Conservation (phyloP, 2,888 invertebrate genomes). For the Andrena camellia region DNA sequence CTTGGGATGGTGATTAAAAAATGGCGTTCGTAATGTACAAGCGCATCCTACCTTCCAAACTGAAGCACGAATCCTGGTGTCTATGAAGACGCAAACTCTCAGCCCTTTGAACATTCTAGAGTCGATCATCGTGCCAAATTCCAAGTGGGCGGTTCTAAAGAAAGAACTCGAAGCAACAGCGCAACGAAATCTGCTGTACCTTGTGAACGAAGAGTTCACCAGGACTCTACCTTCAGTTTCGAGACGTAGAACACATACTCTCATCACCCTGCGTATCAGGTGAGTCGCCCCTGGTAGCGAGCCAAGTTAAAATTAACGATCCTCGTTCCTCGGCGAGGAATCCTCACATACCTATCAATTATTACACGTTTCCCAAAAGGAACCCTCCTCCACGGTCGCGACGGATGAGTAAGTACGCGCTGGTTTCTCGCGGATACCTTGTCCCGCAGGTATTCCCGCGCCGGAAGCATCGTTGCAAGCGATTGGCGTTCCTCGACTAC, state of each 20-base stretch:
- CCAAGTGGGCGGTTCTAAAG: neutral
- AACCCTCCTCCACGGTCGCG: conserved; percentile 3
- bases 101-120: too few relatives aligned
- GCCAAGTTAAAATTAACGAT: conserved; percentile 10
- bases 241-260: neutral
- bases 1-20: neutral
- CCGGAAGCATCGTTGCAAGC: conserved; percentile 30
- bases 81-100: neutral
- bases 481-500: conserved; percentile 30
- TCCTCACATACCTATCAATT: conserved; percentile 3
- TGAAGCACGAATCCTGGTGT: neutral
- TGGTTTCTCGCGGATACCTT: conserved; percentile 8
- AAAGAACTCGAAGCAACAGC: neutral
- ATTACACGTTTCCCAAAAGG: conserved; percentile 28
- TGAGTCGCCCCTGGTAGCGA: conserved; percentile 9
- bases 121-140: neutral
- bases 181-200: neutral
- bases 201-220: neutral
- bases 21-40: neutral
- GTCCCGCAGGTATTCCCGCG: conserved; percentile 18
- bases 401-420: conserved; percentile 22
- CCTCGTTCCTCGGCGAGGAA: neutral
- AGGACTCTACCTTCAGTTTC: neutral
- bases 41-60: neutral
- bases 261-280: conserved; percentile 10